Percentiles rank a stretch among this genome's conserved stretches.
Conservation (phyloP, 1,140 invertebrate species). For the Oedothorax gibbosus region DNA sequence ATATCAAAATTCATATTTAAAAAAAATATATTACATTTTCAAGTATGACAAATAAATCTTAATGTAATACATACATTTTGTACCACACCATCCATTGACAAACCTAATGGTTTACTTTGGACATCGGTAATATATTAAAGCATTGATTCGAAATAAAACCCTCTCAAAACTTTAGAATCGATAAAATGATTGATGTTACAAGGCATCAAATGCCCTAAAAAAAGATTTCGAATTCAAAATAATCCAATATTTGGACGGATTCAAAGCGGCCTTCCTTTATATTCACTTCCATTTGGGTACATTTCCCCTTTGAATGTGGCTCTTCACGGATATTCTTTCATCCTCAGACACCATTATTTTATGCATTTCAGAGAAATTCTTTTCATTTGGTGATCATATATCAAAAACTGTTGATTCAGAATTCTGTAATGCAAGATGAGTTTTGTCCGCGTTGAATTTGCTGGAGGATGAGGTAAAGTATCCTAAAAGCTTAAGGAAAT, state of each 20-base stretch:
- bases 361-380: slow-evolving; percentile 11
- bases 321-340: slow-evolving; percentile 19
- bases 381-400: slow-evolving; percentile 16
- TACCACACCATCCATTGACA: too few species aligned
- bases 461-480: not conserved
- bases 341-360: slow-evolving; percentile 25
- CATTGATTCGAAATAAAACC: too few species aligned
- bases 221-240: slow-evolving; percentile 24
- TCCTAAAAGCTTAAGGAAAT: too few species aligned
- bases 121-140: too few species aligned
- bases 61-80: too few species aligned
- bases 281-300: slow-evolving; percentile 31
- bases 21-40: too few species aligned
- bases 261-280: slow-evolving; percentile 7
- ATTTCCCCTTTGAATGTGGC: slow-evolving; percentile 24
- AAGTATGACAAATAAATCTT: too few species aligned
- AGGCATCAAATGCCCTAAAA: slow-evolving; percentile 36
- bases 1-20: too few species aligned
- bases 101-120: too few species aligned
- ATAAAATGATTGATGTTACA: slow-evolving; percentile 35
- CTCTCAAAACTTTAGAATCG: not conserved
- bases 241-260: slow-evolving; percentile 24
- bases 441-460: not conserved
- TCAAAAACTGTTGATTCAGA: not conserved
- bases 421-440: not conserved